Evolutionary conservation across 1,140 invertebrate species (phyloP), one percentile per base, ranked within the genome.

Genomic region (Ylistrum balloti): DNA sequence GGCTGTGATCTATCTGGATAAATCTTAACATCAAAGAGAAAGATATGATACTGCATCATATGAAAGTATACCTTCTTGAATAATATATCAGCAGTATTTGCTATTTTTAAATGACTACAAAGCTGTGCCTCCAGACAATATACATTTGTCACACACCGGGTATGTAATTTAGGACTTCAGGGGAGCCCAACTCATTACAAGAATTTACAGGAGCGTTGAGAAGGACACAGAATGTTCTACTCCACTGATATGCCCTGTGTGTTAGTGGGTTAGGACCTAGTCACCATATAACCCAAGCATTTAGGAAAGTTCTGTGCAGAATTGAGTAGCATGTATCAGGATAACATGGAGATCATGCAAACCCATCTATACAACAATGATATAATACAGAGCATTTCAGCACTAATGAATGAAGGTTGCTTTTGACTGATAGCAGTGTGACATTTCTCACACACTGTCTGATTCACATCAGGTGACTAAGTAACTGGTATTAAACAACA

Each of bases 381-480:
- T 28, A n/a, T n/a, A n/a, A n/a, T n/a, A 28, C n/a, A 74, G n/a
- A 74, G 22, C 7, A n/a, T 17, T 11, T 74, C 17, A 74, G 17
- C 22, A 28, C 56, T 74, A 74, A 74, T 20, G 5, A 74, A 74
- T 74, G 22, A 74, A 74, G n/a, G 56, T 74, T 74, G 56, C 56
- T 74, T 45, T 17, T 45, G 41, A 45, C 41, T 45, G 41, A 74
- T n/a, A 74, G 56, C 22, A 74, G 56, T 74, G 56, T 74, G 56
- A 74, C n/a, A 28, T 74, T 28, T 28, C 56, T 74, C 9, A 56
- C 56, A 74, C 9, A 56, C 56, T 28, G 22, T 28, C 56, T 74
- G 56, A 74, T 74, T 74, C 22, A 20, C 13, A 56, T 56, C 56
- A 74, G 56, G 56, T 74, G 56, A 74, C 28, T 9, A 1, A 48